Conservation (phyloP, 1,140 invertebrate genomes). For the Drosophila auraria region DNA sequence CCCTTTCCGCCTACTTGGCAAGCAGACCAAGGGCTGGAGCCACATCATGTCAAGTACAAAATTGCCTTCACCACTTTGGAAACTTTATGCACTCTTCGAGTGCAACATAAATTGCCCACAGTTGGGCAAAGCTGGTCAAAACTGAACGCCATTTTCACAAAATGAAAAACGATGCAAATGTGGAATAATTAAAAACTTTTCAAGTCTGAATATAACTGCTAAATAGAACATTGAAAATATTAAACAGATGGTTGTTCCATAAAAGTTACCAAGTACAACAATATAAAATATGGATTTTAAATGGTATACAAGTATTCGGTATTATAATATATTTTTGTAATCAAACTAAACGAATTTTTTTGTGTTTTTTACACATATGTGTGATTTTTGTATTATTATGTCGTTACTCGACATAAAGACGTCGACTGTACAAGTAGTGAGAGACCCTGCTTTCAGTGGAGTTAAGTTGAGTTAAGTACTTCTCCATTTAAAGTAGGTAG, state of each 20-base stretch:
- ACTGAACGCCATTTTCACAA: slow-evolving; percentile 13
- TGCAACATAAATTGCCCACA: slow-evolving; percentile 77
- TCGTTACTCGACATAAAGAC: slow-evolving; percentile 55
- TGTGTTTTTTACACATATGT: slow-evolving; percentile 20
- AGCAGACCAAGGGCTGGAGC: slow-evolving; percentile 28
- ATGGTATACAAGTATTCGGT: neutral
- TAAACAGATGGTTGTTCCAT: neutral
- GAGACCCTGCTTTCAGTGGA: slow-evolving; percentile 38
- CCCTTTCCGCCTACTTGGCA: slow-evolving; percentile 38
- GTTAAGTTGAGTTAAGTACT: slow-evolving; percentile 8
- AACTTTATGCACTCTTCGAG: slow-evolving; percentile 74
- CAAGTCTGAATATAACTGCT: neutral
- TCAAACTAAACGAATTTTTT: slow-evolving; percentile 11
- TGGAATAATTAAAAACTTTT: slow-evolving; percentile 42
- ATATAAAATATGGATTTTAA: neutral
- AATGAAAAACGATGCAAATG: slow-evolving; percentile 6
- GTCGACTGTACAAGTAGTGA: slow-evolving; percentile 63
- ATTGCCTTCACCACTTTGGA: slow-evolving; percentile 72
- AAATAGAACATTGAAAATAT: slow-evolving; percentile 4
- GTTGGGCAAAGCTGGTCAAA: slow-evolving; percentile 44
- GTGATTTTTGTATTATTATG: slow-evolving; percentile 35
- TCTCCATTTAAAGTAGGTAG: slow-evolving; percentile 25
- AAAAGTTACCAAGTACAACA: neutral
- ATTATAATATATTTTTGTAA: slow-evolving; percentile 10
- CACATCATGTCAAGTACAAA: slow-evolving; percentile 78